These are phyloP conservation scores for Papilio polyxenes DNA, from an alignment of 1,140 invertebrate species.

Conservation along the genomic window DNA sequence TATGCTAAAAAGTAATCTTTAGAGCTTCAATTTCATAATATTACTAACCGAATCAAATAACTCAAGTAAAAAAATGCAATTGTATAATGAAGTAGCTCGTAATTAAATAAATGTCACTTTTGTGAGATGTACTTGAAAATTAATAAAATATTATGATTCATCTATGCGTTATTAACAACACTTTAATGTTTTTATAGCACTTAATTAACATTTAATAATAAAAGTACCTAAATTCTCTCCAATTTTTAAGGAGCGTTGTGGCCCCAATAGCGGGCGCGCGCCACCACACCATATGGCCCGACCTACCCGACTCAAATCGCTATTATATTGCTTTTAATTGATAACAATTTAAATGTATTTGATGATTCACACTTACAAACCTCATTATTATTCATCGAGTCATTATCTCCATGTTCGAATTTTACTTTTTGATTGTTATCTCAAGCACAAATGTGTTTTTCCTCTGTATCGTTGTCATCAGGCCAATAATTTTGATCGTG, in stretches of 20 bases:
- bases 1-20: too few relatives aligned
- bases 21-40: too few relatives aligned
- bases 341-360: slow-evolving; percentile 81
- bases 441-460: slow-evolving; percentile 75
- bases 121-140: too few relatives aligned
- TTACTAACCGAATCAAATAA: too few relatives aligned
- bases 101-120: too few relatives aligned
- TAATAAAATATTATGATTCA: too few relatives aligned
- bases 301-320: slow-evolving; percentile 75
- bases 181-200: too few relatives aligned
- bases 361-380: slow-evolving; percentile 79
- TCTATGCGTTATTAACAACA: too few relatives aligned
- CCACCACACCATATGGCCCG: slow-evolving; percentile 68
- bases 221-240: too few relatives aligned
- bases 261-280: slow-evolving; percentile 60
- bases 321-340: slow-evolving; percentile 81
- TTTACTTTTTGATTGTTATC: slow-evolving; percentile 72
- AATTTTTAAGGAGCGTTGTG: slow-evolving; percentile 33
- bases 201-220: too few relatives aligned
- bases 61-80: too few relatives aligned
- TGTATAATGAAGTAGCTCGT: too few relatives aligned
- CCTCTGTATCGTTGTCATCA: slow-evolving; percentile 71
- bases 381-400: slow-evolving; percentile 79
- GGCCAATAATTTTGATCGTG: slow-evolving; percentile 57
- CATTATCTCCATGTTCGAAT: slow-evolving; percentile 75